Conservation (phyloP, 2,888 invertebrate genomes). For the Ornithoptera alexandrae region DNA sequence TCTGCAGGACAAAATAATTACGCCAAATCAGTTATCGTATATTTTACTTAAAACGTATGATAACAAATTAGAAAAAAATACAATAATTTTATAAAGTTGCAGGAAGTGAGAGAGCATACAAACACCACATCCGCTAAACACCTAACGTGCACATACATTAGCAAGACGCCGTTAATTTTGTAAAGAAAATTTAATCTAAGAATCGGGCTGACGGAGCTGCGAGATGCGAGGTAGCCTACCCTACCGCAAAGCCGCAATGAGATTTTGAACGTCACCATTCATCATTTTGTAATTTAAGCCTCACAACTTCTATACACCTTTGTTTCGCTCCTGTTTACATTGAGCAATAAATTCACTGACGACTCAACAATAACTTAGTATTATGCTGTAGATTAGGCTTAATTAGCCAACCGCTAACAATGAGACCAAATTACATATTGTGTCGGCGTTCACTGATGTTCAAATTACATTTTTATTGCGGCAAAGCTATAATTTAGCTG, state of each 20-base stretch:
- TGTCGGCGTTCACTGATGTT: neutral
- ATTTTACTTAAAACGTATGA: too few species aligned
- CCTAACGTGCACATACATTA: slow-evolving; percentile 42
- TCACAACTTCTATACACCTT: slow-evolving; percentile 30
- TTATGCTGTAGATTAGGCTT: slow-evolving; percentile 23
- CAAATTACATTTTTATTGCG: slow-evolving; percentile 9
- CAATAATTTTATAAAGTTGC: neutral
- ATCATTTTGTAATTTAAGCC: slow-evolving; percentile 41
- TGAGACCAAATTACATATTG: slow-evolving; percentile 21
- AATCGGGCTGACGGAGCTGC: slow-evolving; percentile 46
- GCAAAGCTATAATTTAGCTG: neutral
- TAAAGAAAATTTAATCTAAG: slow-evolving; percentile 65
- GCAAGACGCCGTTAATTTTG: slow-evolving; percentile 53
- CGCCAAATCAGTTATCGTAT: neutral
- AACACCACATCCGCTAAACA: neutral
- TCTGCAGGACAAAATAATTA: neutral
- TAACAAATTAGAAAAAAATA: neutral
- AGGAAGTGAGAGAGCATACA: slow-evolving; percentile 1
- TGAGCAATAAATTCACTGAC: slow-evolving; percentile 27
- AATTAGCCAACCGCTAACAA: slow-evolving; percentile 24
- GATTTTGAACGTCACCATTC: slow-evolving; percentile 46
- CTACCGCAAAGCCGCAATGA: slow-evolving; percentile 35
- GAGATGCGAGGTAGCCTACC: slow-evolving; percentile 32
- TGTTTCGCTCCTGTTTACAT: slow-evolving; percentile 27
- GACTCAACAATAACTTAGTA: slow-evolving; percentile 27